A percentile compares a stretch with the other conserved stretches of the same genome.
Conservation (phyloP, 2,113 vertebrate species). For the Hippocampus guttulatus region DNA sequence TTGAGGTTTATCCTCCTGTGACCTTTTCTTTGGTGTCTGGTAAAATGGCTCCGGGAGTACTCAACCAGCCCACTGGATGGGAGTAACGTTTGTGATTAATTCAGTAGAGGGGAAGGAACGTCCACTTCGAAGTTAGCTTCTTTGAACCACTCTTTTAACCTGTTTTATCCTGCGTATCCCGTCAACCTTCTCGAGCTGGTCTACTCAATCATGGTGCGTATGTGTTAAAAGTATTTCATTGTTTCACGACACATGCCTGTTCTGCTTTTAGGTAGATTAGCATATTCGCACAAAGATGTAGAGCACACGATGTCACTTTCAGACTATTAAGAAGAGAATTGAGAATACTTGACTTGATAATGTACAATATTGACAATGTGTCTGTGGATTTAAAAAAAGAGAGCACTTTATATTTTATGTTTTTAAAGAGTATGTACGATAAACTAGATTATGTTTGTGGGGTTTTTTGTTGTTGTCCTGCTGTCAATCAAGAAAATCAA, state of each 20-base stretch:
- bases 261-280: not conserved
- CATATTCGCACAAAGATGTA: not conserved
- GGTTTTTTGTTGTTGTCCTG: no score
- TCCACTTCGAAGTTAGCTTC: slow-evolving; percentile 77
- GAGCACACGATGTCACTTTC: not conserved
- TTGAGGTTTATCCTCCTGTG: not conserved
- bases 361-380: not conserved
- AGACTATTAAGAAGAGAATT: not conserved
- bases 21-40: not conserved
- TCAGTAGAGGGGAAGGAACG: slow-evolving; percentile 69
- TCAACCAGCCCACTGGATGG: slow-evolving; percentile 67
- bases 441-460: not conserved
- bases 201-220: slow-evolving; percentile 85
- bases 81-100: slow-evolving; percentile 67
- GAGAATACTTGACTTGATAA: no score
- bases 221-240: not conserved
- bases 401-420: not conserved
- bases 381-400: no score
- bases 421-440: not conserved
- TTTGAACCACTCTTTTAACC: slow-evolving; percentile 75
- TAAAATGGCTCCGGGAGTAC: slow-evolving; percentile 73
- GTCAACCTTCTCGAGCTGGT: slow-evolving; percentile 86
- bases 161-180: slow-evolving; percentile 88
- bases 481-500: no score
- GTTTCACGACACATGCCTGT: not conserved